These are phyloP conservation scores for Branchinecta lynchi DNA, from an alignment of 1,140 invertebrate species.

Conservation along the genomic window DNA sequence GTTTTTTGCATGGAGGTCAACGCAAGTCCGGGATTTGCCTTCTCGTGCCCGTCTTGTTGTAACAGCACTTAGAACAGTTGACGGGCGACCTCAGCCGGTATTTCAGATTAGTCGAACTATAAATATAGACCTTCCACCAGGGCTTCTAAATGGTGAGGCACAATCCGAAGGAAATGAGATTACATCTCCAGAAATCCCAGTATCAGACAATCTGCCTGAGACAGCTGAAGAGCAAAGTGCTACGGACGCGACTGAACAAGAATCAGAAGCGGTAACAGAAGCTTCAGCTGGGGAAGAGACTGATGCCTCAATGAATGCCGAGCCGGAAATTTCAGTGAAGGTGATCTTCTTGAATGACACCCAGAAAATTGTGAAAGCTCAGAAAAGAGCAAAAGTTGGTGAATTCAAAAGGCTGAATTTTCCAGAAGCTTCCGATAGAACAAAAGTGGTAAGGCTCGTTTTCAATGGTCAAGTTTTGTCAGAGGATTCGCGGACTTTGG, in stretches of 20 bases:
- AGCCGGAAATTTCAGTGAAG: not conserved
- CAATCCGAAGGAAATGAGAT: not conserved
- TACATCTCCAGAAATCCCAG: not conserved
- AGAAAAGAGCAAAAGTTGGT: slow-evolving; percentile 6
- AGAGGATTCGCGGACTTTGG: not conserved
- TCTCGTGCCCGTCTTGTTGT: not conserved
- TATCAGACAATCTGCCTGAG: not conserved
- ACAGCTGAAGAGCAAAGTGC: not conserved
- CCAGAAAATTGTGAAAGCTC: not conserved
- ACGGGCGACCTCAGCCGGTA: not conserved
- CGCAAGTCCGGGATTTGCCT: not conserved
- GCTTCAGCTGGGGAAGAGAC: not conserved
- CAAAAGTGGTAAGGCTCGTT: slow-evolving; percentile 3
- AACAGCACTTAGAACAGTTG: not conserved
- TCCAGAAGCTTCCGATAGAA: not conserved
- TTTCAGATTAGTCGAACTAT: not conserved
- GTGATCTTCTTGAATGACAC: slow-evolving; percentile 14
- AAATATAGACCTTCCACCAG: not conserved
- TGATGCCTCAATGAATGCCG: not conserved
- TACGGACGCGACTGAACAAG: not conserved
- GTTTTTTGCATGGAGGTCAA: not conserved
- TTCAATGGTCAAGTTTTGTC: slow-evolving; percentile 12
- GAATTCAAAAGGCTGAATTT: slow-evolving; percentile 10
- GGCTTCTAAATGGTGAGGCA: not conserved
- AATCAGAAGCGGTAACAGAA: not conserved